Evolutionary conservation across 1,140 invertebrate genomes (phyloP), one percentile per base, ranked within the genome.

Genomic region (Aporrectodea caliginosa): DNA sequence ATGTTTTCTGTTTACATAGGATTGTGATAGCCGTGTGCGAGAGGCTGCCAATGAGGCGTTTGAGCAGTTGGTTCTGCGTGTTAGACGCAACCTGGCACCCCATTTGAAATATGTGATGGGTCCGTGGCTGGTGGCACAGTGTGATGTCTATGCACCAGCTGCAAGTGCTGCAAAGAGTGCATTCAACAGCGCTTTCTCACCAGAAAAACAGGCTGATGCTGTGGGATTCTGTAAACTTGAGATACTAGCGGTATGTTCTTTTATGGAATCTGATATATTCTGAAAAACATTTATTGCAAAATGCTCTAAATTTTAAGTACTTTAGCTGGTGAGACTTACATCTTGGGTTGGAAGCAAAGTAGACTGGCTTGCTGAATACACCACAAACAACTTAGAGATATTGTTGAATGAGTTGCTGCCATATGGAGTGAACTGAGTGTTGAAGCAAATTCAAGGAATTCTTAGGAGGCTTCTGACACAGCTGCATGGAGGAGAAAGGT

Each of bases 141-240:
- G 91, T 88, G 95, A 97, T 84, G 92, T 91, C 6, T 94, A 94
- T 88, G 90, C 93, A 16, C 93, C 93, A 1, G 93, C 93, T 27
- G 92, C 94, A 2, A 91, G 90, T 81, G 91, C 92, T 80, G 94
- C 94, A 29, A 88, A 85, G 29, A 88, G 90, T 82, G 91, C 93
- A n/a, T 95, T 90, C 80, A 81, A 86, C 86, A 90, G 90, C 70
- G 92, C 93, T 14, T 95, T 96, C 87, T 82, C 87, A 12, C 58
- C 78, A 14, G 89, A 90, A 16, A 94, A 94, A 86, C 87, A 92
- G 58, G 86, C 90, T 16, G 92, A 93, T 84, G 94, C 93, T 6
- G 90, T 95, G 34, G 83, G 91, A 27, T 93, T 93, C 88, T 95
- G 93, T 84, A 92, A 93, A 84, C 87, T 90, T 78, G 93, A 94